phyloP scores from a whole-genome alignment of 2,113 vertebrate species.

The Gallinago media region DNA sequence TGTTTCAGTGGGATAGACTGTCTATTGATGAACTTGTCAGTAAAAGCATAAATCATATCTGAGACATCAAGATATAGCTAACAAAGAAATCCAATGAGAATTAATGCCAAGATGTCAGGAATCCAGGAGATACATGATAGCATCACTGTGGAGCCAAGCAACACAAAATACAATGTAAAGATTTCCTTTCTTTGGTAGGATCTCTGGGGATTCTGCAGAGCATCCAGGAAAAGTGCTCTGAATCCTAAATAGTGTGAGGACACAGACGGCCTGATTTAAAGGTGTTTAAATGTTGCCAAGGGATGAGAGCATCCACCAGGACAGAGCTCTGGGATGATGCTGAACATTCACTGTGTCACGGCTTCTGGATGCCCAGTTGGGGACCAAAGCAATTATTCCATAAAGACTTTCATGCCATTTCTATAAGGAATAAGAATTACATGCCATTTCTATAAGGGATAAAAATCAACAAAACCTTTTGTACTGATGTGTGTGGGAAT shows the following conservation, averaged over 20 bases:
- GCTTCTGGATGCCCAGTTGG: rapidly evolving
- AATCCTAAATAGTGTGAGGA: constrained; percentile 14
- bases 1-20: not conserved
- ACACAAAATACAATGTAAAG: not conserved
- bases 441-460: not conserved
- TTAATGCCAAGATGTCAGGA: constrained; percentile 12
- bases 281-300: not conserved
- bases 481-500: not conserved
- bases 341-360: not conserved
- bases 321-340: not conserved
- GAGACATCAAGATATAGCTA: not conserved
- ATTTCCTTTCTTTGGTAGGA: not conserved
- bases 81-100: constrained; percentile 3
- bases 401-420: not conserved
- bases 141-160: not conserved
- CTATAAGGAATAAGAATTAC: not conserved
- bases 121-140: not conserved
- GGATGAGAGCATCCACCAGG: not conserved
- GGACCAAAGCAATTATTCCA: not conserved
- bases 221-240: not conserved
- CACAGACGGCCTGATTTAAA: not conserved
- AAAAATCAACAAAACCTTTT: not conserved
- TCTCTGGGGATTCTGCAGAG: not conserved
- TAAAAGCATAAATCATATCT: not conserved
- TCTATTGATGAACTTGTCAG: not conserved